Base-by-base conservation (phyloP, 2,888 invertebrate species). In the Polyploca ridens region DNA sequence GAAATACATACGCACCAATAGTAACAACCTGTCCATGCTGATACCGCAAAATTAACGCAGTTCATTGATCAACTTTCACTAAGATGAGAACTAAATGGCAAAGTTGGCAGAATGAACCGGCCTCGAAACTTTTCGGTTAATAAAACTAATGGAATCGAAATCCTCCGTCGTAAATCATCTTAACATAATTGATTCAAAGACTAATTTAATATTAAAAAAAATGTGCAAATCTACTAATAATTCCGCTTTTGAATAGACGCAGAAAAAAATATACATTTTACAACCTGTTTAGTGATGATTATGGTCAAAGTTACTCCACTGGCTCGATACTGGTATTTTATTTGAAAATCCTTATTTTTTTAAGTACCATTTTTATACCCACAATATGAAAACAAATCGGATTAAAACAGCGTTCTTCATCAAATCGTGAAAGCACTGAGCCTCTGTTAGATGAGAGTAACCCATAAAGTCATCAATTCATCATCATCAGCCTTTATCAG, bases 1-100 rank as follows among this genome's bases (percentile, higher is more conserved):
- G 64, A 49, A 67, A 65, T 63, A 35, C 54, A 58, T 41, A 65
- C 62, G 19, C 41, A 62, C 63, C 54, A 67, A 69, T 67, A 63
- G 68, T 66, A 69, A 72, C 70, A 8, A 13, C 41, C 7, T 19
- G 19, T 1, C n/a, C 54, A 8, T 10, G 19, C 71, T 69, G 64
- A 73, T 70, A 72, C 68, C 61, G 67, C 64, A 67, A 74, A 76
- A 76, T 73, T 68, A 64, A 68, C 69, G 67, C 67, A 69, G 67
- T 75, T 69, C 78, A 84, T 87, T 85, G 78, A 84, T 84, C 81
- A 87, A 87, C 89, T 89, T 89, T 89, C 89, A 86, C 87, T 82
- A 73, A 66, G 69, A 77, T 70, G 70, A 72, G 79, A 68, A 69
- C 71, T 70, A 71, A 77, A 76, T 77, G 62, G 83, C 86, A 41